Base-by-base conservation (phyloP, 2,113 vertebrate genomes). In the Riparia riparia region DNA sequence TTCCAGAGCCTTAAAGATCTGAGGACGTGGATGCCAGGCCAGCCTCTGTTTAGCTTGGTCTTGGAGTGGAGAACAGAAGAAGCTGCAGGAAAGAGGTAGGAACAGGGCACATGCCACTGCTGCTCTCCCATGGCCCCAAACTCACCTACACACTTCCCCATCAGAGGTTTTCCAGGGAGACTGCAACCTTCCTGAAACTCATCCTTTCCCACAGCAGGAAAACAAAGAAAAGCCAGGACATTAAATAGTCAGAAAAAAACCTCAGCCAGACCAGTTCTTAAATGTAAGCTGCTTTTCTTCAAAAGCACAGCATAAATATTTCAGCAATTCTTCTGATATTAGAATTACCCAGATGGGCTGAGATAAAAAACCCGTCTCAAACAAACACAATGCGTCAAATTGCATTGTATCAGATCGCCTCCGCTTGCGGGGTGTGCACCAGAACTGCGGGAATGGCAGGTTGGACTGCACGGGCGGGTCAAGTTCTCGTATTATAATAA, bases 341-440 rank as follows among this genome's bases (percentile, higher is more conserved):
- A 49, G 41, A 92, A 57, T 69, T 94, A 66, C 29, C 26, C 47
- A 50, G 66, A 50, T 47, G 26, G 39, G 8, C 32, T 79, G 71
- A 72, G 49, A 58, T 28, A 10, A 21, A 76, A 64, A 68, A 25
- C 1, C 0, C 3, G 0, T 41, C 47, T 68, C 47, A 57, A 20
- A 74, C 24, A 90, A 83, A 77, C n/a, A 70, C 21, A 82, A 8
- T 45, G 39, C 2, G 1, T 37, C 24, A 49, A 70, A 76, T 34
- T 66, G 28, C 45, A 14, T 51, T 80, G 57, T 22, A 37, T n/a
- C 57, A 26, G 45, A 80, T 82, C 0, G 0, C 41, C 41, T 45
- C 31, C 0, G 0, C 60, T 70, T 2, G 1, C 4, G 0, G 0
- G 18, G 31, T 51, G 19, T 3, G 3, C 66, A 44, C 17, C n/a